A percentile compares a stretch with the other conserved stretches of the same genome.
Conservation (phyloP, 2,113 vertebrate genomes). For the Siniperca knerii region DNA sequence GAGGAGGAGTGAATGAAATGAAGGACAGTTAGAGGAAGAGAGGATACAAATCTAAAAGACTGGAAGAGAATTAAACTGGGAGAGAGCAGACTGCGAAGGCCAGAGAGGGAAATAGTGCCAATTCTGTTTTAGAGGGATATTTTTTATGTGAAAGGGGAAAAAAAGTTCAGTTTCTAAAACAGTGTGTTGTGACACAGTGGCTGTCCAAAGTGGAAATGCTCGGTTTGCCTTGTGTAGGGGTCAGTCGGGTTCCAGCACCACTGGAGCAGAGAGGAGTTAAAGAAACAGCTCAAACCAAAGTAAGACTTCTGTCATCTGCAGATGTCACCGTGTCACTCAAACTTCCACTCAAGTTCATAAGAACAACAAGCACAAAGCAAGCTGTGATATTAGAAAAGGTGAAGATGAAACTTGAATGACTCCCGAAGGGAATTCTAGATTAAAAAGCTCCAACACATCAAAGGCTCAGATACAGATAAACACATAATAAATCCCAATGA, state of each 20-base stretch:
- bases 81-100: slow-evolving; percentile 31
- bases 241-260: slow-evolving; percentile 22
- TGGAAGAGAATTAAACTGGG: slow-evolving; percentile 5
- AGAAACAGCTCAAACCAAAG: not conserved
- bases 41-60: slow-evolving; percentile 29
- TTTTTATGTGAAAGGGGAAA: slow-evolving; percentile 10
- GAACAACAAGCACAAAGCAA: slow-evolving; percentile 37
- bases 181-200: slow-evolving; percentile 38
- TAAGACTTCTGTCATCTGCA: slow-evolving; percentile 4
- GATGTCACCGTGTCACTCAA: slow-evolving; percentile 29
- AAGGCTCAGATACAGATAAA: slow-evolving; percentile 9
- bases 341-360: not conserved
- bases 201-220: slow-evolving; percentile 24
- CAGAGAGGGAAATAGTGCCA: slow-evolving; percentile 10
- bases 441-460: slow-evolving; percentile 20
- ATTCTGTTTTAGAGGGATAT: slow-evolving; percentile 24
- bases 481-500: not conserved
- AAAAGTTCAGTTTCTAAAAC: slow-evolving; percentile 3
- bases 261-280: not conserved
- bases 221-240: slow-evolving; percentile 6
- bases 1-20: slow-evolving; percentile 20
- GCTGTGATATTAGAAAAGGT: slow-evolving; percentile 24
- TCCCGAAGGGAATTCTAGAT: slow-evolving; percentile 45
- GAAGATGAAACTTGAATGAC: slow-evolving; percentile 31
- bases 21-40: slow-evolving; percentile 23